Conservation (phyloP, 2,888 invertebrate species). For the Dusona sp. region DNA sequence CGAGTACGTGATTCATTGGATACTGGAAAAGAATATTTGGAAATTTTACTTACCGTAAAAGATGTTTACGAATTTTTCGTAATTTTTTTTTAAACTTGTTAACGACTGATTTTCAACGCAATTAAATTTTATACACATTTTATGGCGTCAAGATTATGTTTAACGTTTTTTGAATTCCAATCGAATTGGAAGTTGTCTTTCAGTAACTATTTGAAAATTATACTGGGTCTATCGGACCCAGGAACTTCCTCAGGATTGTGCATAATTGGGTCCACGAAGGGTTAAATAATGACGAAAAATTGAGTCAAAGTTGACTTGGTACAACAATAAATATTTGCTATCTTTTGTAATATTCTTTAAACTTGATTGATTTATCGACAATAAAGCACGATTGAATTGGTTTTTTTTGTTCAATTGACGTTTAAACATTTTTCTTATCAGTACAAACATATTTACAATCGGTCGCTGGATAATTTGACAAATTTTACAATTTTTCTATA, state of each 20-base stretch:
- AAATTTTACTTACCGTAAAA: too few relatives aligned
- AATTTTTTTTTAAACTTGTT: too few relatives aligned
- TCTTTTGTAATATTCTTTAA: constrained; percentile 1
- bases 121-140: too few relatives aligned
- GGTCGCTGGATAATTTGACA: constrained; percentile 11
- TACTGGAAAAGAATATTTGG: too few relatives aligned
- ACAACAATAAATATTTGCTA: constrained; percentile 21
- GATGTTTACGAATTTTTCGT: not conserved
- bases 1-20: too few relatives aligned
- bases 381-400: constrained; percentile 3
- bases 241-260: not conserved
- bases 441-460: constrained; percentile 34
- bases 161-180: not conserved
- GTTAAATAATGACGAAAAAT: not conserved
- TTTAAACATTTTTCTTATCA: not conserved
- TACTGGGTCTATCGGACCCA: not conserved
- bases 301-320: not conserved
- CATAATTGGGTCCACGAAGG: not conserved
- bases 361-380: constrained; percentile 9
- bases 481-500: constrained; percentile 29
- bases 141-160: too few relatives aligned
- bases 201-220: not conserved
- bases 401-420: not conserved
- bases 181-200: too few relatives aligned
- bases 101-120: too few relatives aligned